Conservation (phyloP, 2,113 vertebrate species). For the Phaethornis superciliosus region DNA sequence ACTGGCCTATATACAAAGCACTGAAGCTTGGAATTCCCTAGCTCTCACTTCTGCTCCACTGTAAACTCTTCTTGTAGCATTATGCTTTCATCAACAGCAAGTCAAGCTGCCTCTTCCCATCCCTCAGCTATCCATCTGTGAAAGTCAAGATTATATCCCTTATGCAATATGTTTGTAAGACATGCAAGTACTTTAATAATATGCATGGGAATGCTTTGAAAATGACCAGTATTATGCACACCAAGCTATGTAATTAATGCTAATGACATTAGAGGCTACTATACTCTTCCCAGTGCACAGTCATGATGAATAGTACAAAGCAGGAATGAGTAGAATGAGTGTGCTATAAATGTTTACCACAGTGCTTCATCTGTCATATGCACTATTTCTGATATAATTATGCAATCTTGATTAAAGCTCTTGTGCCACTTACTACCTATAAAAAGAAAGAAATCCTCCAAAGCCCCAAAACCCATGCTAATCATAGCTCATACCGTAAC, state of each 20-base stretch:
- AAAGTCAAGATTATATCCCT: background rate
- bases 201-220: background rate
- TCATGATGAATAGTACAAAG: background rate
- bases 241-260: slow-evolving; percentile 7
- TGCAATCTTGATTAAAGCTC: background rate
- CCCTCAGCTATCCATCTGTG: background rate
- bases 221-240: background rate
- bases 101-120: background rate
- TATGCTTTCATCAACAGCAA: background rate
- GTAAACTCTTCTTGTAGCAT: background rate
- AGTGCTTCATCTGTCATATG: background rate
- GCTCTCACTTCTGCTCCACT: slow-evolving; percentile 14
- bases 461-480: background rate
- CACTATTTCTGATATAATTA: background rate
- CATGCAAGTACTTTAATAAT: background rate
- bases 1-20: slow-evolving; percentile 37
- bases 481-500: background rate
- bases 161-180: background rate
- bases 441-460: background rate
- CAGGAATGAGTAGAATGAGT: background rate
- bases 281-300: background rate
- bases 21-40: slow-evolving; percentile 19
- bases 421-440: background rate
- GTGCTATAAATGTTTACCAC: background rate
- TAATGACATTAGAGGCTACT: background rate